Conservation (phyloP, 2,797 vertebrate genomes). For the Scomberomorus guttatus region DNA sequence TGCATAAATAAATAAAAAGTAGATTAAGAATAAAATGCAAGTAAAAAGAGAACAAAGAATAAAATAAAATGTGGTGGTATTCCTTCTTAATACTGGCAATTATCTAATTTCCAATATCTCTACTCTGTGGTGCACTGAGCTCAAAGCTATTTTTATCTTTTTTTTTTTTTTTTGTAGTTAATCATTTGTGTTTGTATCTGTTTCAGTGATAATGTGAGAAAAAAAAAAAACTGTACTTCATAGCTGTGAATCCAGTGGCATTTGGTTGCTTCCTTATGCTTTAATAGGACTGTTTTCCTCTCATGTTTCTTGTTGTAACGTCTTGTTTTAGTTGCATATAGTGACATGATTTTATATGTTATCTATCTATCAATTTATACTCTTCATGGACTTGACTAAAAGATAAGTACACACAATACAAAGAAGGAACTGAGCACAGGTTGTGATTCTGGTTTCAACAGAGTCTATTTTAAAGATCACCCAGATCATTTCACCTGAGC, state of each 20-base stretch:
- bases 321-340: background rate
- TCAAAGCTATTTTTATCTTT: background rate
- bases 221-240: background rate
- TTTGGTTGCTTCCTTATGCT: background rate
- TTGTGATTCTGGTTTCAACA: background rate
- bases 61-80: background rate
- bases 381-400: background rate
- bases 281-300: background rate
- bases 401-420: background rate
- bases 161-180: background rate
- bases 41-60: background rate
- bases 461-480: background rate
- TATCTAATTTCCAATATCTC: background rate
- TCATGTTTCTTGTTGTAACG: background rate
- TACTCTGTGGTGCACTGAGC: background rate
- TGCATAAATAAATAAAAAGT: background rate
- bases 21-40: no score
- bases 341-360: background rate
- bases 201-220: background rate
- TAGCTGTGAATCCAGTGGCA: background rate
- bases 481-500: background rate
- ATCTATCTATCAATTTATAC: conserved; percentile 4
- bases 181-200: background rate
- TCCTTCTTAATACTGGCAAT: background rate
- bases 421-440: background rate